These are phyloP conservation scores for Falco concolor DNA, from an alignment of 2,797 vertebrate genomes.

Conservation along the genomic window DNA sequence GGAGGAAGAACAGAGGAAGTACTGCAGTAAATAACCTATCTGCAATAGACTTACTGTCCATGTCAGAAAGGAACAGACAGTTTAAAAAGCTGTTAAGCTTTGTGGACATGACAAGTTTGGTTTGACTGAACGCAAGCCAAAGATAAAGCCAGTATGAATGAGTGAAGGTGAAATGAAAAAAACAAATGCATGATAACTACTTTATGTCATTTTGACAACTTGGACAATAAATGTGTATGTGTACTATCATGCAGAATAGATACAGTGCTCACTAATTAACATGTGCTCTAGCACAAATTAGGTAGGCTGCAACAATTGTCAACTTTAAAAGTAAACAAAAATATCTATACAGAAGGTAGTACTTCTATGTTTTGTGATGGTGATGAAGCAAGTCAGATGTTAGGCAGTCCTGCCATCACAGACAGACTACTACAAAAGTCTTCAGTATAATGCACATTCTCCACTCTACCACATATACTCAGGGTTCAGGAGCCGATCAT, in stretches of 20 bases:
- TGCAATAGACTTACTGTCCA: background rate
- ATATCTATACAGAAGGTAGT: background rate
- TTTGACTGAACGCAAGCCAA: background rate
- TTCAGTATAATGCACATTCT: background rate
- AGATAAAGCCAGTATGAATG: background rate
- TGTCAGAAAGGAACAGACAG: background rate
- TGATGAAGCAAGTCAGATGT: background rate
- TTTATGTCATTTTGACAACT: background rate
- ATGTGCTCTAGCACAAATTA: background rate
- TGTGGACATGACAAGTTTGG: background rate
- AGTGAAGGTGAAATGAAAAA: background rate
- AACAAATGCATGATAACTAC: background rate
- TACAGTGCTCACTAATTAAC: background rate
- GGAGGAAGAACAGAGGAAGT: background rate
- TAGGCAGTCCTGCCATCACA: background rate
- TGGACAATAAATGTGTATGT: background rate
- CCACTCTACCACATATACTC: background rate
- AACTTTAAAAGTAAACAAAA: background rate
- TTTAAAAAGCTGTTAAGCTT: slow-evolving; percentile 1
- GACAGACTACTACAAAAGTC: background rate
- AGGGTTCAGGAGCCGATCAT: background rate
- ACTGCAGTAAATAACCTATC: background rate
- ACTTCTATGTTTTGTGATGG: background rate
- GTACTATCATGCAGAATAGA: background rate
- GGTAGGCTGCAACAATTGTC: background rate